phyloP scores from a whole-genome alignment of 1,140 invertebrate species.

The Aporrectodea caliginosa region DNA sequence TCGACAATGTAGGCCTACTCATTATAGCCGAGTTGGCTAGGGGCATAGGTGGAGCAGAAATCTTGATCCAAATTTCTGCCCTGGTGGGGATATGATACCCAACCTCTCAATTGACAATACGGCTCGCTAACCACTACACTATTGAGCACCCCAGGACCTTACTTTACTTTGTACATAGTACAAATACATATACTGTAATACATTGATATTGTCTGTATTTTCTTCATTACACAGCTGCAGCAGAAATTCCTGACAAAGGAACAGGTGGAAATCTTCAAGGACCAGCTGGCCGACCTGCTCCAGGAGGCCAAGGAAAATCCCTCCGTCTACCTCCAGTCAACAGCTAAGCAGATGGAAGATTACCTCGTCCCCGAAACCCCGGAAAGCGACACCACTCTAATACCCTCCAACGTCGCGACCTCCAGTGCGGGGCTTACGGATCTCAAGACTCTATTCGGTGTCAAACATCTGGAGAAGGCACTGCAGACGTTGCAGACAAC shows the following conservation, averaged over 20 bases:
- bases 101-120: too few species aligned
- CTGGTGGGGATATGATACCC: too few species aligned
- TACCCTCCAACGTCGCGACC: neutral
- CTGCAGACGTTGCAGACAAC: neutral
- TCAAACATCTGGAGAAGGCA: neutral
- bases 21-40: too few species aligned
- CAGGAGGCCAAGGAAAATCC: constrained; percentile 76
- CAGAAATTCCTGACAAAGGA: constrained; percentile 77
- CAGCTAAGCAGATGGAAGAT: neutral
- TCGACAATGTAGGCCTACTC: too few species aligned
- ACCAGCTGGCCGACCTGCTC: constrained; percentile 79
- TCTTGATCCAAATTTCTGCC: too few species aligned
- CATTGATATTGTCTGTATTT: constrained; percentile 7
- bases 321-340: constrained; percentile 45
- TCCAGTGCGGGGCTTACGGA: neutral
- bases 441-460: neutral
- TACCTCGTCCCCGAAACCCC: neutral
- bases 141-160: too few species aligned
- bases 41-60: too few species aligned
- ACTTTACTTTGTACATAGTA: too few species aligned
- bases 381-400: neutral
- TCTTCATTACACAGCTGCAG: constrained; percentile 62
- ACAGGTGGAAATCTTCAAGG: constrained; percentile 74
- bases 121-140: too few species aligned
- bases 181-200: too few species aligned